Conservation (phyloP, 2,888 invertebrate genomes). For the Diaphora mendica region DNA sequence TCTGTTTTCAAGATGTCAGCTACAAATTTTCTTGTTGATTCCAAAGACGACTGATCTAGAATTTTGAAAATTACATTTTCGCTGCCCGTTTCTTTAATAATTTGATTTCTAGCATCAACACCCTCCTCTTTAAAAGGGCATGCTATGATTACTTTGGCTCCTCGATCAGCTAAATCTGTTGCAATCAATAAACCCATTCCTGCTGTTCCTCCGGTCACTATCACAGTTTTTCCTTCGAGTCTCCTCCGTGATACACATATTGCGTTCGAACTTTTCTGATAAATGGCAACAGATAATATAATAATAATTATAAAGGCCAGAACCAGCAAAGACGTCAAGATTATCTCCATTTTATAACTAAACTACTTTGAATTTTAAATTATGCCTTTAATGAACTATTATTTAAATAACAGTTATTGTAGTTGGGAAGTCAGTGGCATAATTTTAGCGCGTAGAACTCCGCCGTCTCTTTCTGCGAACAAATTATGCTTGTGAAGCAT, state of each 20-base stretch:
- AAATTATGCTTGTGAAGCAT: too few species aligned
- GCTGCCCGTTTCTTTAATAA: conserved; percentile 87
- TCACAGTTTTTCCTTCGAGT: conserved; percentile 37
- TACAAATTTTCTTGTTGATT: conserved; percentile 92
- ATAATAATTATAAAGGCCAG: conserved; percentile 9
- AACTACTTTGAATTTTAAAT: neutral
- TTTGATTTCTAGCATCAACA: conserved; percentile 78
- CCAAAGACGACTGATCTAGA: conserved; percentile 89
- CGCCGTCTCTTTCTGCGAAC: neutral
- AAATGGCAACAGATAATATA: neutral
- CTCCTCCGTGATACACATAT: conserved; percentile 31
- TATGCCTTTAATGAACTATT: neutral
- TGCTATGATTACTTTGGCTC: conserved; percentile 67
- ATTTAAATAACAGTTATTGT: neutral
- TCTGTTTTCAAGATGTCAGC: conserved; percentile 89
- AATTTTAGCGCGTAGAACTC: neutral
- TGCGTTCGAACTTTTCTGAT: conserved; percentile 46
- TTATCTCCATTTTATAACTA: neutral
- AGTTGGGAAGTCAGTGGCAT: neutral
- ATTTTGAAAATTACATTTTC: conserved; percentile 88
- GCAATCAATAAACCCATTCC: conserved; percentile 68
- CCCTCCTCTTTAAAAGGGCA: conserved; percentile 67
- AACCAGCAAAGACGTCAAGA: neutral
- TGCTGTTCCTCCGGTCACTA: conserved; percentile 67
- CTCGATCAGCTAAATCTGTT: conserved; percentile 61